Conservation (phyloP, 2,888 invertebrate species). For the Hedya salicella region DNA sequence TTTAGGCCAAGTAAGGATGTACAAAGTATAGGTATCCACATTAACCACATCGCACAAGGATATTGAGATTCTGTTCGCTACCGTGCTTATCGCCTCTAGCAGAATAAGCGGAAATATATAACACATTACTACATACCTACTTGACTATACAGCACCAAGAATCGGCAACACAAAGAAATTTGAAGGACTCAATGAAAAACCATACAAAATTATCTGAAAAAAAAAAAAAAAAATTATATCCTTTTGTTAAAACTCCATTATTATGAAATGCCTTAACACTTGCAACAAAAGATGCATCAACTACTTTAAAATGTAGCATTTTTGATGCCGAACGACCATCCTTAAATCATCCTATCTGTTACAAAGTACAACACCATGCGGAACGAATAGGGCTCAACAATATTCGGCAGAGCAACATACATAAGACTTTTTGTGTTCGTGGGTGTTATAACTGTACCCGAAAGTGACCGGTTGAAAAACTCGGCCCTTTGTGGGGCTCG, state of each 20-base stretch:
- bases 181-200: slow-evolving; percentile 38
- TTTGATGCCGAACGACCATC: too few species aligned
- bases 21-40: neutral
- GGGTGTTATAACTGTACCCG: slow-evolving; percentile 69
- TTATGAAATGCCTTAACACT: slow-evolving; percentile 67
- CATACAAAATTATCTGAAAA: slow-evolving; percentile 35
- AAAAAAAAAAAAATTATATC: slow-evolving; percentile 51
- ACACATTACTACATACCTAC: slow-evolving; percentile 41
- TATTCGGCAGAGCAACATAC: neutral
- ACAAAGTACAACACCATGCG: neutral
- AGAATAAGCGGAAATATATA: slow-evolving; percentile 65
- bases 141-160: slow-evolving; percentile 28
- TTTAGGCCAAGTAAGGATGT: too few species aligned
- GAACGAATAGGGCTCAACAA: slow-evolving; percentile 8
- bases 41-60: slow-evolving; percentile 3
- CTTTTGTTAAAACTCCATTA: slow-evolving; percentile 54
- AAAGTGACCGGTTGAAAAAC: slow-evolving; percentile 75
- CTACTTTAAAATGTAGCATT: too few species aligned
- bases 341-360: slow-evolving; percentile 3
- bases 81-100: slow-evolving; percentile 73
- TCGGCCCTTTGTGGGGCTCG: slow-evolving; percentile 67
- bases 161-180: slow-evolving; percentile 37
- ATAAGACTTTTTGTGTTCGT: slow-evolving; percentile 44
- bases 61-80: slow-evolving; percentile 50
- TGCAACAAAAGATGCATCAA: slow-evolving; percentile 61